A percentile compares a stretch with the other conserved stretches of the same genome.
phyloP scores from a whole-genome alignment of 2,113 vertebrate species.

The Ctenodactylus gundi region DNA sequence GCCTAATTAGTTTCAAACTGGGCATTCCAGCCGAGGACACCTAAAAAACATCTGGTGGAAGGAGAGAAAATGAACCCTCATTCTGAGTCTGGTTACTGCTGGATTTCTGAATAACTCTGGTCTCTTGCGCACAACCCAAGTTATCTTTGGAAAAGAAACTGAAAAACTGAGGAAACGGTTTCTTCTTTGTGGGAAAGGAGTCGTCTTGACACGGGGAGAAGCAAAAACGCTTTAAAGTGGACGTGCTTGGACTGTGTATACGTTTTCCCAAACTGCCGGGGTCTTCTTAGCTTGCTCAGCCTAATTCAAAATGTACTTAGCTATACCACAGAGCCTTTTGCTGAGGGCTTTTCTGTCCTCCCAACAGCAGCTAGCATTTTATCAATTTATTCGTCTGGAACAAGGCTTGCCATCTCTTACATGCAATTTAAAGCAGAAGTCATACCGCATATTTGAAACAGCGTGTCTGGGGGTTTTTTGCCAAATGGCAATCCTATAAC shows the following conservation, averaged over 20 bases:
- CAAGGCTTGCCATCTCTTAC: conserved; percentile 36
- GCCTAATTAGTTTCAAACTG: conserved; percentile 82
- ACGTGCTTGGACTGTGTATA: neutral
- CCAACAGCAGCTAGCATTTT: conserved; percentile 56
- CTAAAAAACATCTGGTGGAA: conserved; percentile 77
- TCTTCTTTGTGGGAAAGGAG: conserved; percentile 65
- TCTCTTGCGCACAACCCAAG: conserved; percentile 67
- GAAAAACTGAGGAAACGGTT: conserved; percentile 79
- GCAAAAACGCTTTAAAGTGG: conserved; percentile 41
- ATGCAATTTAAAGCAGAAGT: conserved; percentile 71
- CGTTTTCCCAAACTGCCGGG: neutral
- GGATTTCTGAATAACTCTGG: conserved; percentile 75
- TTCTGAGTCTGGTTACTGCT: conserved; percentile 66
- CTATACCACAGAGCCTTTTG: neutral
- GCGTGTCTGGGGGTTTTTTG: conserved; percentile 54
- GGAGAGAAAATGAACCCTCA: conserved; percentile 62
- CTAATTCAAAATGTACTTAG: neutral
- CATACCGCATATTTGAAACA: conserved; percentile 61
- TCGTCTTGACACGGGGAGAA: conserved; percentile 30
- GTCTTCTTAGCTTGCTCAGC: neutral
- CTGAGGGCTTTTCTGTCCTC: neutral
- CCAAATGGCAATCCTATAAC: conserved; percentile 74
- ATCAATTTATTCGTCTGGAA: conserved; percentile 65
- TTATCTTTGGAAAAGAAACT: conserved; percentile 82
- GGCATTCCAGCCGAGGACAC: conserved; percentile 79